Conservation (phyloP, 2,888 invertebrate genomes). For the Hirtodrosophila histrioides region DNA sequence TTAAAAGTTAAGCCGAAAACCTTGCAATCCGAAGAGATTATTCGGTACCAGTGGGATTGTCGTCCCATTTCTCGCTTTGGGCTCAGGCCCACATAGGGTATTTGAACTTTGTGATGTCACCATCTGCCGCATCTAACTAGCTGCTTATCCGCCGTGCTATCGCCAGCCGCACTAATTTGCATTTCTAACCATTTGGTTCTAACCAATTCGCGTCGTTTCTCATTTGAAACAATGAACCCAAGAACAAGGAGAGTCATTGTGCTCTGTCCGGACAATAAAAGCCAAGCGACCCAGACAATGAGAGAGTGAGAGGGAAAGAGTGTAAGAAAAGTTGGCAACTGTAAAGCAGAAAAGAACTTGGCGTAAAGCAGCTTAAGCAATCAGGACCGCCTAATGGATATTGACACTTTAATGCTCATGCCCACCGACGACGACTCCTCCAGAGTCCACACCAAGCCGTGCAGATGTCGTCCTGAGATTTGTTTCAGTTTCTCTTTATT, state of each 20-base stretch:
- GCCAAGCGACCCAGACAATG: slow-evolving; percentile 46
- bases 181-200: slow-evolving; percentile 77
- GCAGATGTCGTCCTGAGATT: slow-evolving; percentile 71
- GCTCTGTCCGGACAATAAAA: slow-evolving; percentile 70
- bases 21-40: no score
- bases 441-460: slow-evolving; percentile 33
- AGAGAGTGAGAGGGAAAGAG: slow-evolving; percentile 18
- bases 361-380: slow-evolving; percentile 80
- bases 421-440: slow-evolving; percentile 47
- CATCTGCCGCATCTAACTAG: slow-evolving; percentile 24
- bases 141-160: slow-evolving; percentile 60
- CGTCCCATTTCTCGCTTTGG: background rate
- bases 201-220: slow-evolving; percentile 79
- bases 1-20: no score
- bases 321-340: slow-evolving; percentile 66
- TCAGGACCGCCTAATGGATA: slow-evolving; percentile 80
- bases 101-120: slow-evolving; percentile 41
- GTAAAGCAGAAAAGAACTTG: slow-evolving; percentile 73
- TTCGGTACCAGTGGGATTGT: no score
- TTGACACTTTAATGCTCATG: slow-evolving; percentile 77
- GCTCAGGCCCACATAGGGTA: slow-evolving; percentile 36
- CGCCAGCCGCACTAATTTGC: slow-evolving; percentile 73
- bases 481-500: slow-evolving; percentile 47
- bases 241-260: slow-evolving; percentile 71
- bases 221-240: slow-evolving; percentile 77